Percentiles rank a stretch among this genome's conserved stretches.
Conservation (phyloP, 1,140 invertebrate genomes). For the Luehdorfia chinensis region DNA sequence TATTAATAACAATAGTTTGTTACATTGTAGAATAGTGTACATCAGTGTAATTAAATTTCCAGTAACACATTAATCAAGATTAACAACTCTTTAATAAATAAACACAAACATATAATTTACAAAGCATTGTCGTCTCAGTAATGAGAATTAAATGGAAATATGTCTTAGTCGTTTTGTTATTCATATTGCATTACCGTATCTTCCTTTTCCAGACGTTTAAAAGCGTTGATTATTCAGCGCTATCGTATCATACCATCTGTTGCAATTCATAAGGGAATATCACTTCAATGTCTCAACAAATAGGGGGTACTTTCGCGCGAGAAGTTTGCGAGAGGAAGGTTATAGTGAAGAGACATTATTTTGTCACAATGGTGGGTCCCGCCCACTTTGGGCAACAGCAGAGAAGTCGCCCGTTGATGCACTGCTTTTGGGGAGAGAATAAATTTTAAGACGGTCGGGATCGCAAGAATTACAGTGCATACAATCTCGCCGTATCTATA, state of each 20-base stretch:
- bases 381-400: constrained; percentile 60
- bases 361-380: constrained; percentile 72
- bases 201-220: constrained; percentile 75
- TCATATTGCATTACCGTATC: constrained; percentile 76
- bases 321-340: constrained; percentile 34
- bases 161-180: constrained; percentile 74
- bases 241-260: constrained; percentile 66
- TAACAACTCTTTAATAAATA: constrained; percentile 11
- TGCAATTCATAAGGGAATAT: constrained; percentile 32
- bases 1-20: no score
- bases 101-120: constrained; percentile 41
- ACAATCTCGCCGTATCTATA: constrained; percentile 52
- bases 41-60: no score
- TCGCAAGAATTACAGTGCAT: constrained; percentile 42
- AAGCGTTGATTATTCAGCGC: constrained; percentile 75
- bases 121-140: constrained; percentile 53
- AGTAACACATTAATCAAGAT: constrained; percentile 13
- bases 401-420: constrained; percentile 64
- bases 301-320: constrained; percentile 45
- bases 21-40: no score
- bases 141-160: constrained; percentile 72
- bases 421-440: constrained; percentile 69
- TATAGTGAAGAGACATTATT: constrained; percentile 70
- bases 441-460: constrained; percentile 59
- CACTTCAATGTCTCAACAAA: constrained; percentile 28